Evolutionary conservation across 2,113 vertebrate species (phyloP).

Genomic region (Odobenus rosmarus): DNA sequence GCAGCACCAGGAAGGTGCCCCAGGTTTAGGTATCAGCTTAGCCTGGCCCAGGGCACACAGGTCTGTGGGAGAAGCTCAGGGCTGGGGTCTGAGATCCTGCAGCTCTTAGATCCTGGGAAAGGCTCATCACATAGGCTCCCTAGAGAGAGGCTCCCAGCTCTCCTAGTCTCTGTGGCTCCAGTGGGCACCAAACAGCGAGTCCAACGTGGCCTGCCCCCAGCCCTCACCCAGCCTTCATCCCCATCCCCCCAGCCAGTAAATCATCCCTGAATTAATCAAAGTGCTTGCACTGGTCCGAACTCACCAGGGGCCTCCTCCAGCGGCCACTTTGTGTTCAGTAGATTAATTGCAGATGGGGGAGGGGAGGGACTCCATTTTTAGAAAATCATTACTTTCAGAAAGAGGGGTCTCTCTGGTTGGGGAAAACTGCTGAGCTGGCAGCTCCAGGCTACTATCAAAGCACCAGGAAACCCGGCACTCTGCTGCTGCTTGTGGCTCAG

Average conservation of each 20-base stretch:
- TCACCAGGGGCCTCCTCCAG: constrained; percentile 71
- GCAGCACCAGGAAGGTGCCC: not conserved
- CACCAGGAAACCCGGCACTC: constrained; percentile 15
- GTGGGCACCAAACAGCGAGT: not conserved
- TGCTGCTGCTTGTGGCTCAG: not conserved
- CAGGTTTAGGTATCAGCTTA: not conserved
- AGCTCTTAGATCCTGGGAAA: not conserved
- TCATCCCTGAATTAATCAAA: constrained; percentile 73
- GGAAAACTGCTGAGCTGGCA: constrained; percentile 78
- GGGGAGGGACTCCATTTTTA: constrained; percentile 78
- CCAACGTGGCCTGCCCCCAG: not conserved
- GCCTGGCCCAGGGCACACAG: not conserved
- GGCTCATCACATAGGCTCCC: no score
- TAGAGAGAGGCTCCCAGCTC: not conserved
- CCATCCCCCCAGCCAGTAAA: not conserved
- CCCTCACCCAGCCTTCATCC: not conserved
- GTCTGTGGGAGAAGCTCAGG: not conserved
- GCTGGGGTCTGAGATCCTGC: not conserved
- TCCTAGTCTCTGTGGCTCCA: not conserved
- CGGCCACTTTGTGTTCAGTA: constrained; percentile 70
- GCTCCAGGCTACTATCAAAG: not conserved
- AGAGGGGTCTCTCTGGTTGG: constrained; percentile 63
- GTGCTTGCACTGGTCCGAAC: constrained; percentile 39
- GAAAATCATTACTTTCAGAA: constrained; percentile 82
- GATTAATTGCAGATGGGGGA: constrained; percentile 80